phyloP scores from a whole-genome alignment of 2,797 vertebrate genomes.

The Centroberyx gerrardi region DNA sequence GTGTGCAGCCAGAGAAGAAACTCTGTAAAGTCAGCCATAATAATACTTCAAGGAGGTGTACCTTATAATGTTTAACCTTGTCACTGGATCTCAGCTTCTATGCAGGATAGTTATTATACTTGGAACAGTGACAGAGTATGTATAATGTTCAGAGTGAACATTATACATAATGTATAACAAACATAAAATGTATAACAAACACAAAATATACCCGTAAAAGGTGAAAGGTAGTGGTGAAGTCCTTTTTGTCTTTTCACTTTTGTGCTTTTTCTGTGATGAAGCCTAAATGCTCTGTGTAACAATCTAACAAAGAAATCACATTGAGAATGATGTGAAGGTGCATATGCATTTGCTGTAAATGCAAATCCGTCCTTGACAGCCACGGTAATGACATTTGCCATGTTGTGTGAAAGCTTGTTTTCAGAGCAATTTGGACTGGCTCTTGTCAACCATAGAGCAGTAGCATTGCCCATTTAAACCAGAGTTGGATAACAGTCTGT shows the following conservation, averaged over 20 bases:
- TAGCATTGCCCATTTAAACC: slow-evolving; percentile 22
- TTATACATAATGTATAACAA: no score
- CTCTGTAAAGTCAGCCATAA: slow-evolving; percentile 66
- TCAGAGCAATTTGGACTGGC: slow-evolving; percentile 29
- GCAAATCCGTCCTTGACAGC: slow-evolving; percentile 44
- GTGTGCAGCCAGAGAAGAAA: slow-evolving; percentile 65
- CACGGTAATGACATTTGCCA: slow-evolving; percentile 35
- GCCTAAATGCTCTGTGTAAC: slow-evolving; percentile 54
- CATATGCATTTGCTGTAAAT: slow-evolving; percentile 30
- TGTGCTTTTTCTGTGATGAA: slow-evolving; percentile 10
- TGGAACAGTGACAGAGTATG: slow-evolving; percentile 64
- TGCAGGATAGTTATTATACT: slow-evolving; percentile 48
- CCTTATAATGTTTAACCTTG: slow-evolving; percentile 74
- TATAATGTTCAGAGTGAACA: slow-evolving; percentile 64
- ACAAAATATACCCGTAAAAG: slow-evolving; percentile 61
- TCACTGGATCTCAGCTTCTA: slow-evolving; percentile 63
- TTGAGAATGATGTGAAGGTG: slow-evolving; percentile 26
- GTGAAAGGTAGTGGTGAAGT: slow-evolving; percentile 68
- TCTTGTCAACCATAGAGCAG: slow-evolving; percentile 18
- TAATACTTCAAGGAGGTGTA: slow-evolving; percentile 72
- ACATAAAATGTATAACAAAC: no score
- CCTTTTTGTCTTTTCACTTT: slow-evolving; percentile 45
- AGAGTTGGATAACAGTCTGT: slow-evolving; percentile 4
- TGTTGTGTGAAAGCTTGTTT: slow-evolving; percentile 25
- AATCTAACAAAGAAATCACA: slow-evolving; percentile 40